Percentiles rank a stretch among this genome's conserved stretches.
Conservation (phyloP, 2,888 invertebrate species). For the Epiblema foenella region DNA sequence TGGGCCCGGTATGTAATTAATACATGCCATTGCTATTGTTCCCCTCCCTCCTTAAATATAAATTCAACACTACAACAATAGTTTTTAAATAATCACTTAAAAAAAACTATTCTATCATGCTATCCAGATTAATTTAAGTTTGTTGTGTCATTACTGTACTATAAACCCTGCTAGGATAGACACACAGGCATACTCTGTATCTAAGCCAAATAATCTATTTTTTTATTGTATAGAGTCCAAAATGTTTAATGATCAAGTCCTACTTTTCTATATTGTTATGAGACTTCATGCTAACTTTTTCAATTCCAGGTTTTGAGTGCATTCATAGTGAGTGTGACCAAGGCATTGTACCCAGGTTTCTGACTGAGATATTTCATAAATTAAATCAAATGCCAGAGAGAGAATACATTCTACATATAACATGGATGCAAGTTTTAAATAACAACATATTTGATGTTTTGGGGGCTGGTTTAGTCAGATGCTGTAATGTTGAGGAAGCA, state of each 20-base stretch:
- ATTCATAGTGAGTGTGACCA: constrained; percentile 88
- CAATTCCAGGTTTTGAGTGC: constrained; percentile 77
- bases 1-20: constrained; percentile 83
- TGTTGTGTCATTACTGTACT: too few relatives aligned
- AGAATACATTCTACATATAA: constrained; percentile 87
- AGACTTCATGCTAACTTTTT: neutral
- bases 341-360: constrained; percentile 89
- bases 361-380: constrained; percentile 89
- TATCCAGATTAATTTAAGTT: too few relatives aligned
- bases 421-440: constrained; percentile 90
- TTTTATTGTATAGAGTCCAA: too few relatives aligned
- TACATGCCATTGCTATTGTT: too few relatives aligned
- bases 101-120: too few relatives aligned
- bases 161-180: too few relatives aligned
- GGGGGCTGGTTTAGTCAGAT: constrained; percentile 82
- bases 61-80: too few relatives aligned
- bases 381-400: constrained; percentile 87
- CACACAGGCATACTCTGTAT: too few relatives aligned
- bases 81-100: too few relatives aligned
- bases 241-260: too few relatives aligned
- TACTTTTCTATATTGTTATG: neutral
- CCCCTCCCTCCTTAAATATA: too few relatives aligned
- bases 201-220: too few relatives aligned
- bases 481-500: constrained; percentile 88
- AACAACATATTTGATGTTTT: constrained; percentile 86